Evolutionary conservation across 1,140 invertebrate species (phyloP), one percentile per base, ranked within the genome.

Genomic region (Hirudo medicinalis): DNA sequence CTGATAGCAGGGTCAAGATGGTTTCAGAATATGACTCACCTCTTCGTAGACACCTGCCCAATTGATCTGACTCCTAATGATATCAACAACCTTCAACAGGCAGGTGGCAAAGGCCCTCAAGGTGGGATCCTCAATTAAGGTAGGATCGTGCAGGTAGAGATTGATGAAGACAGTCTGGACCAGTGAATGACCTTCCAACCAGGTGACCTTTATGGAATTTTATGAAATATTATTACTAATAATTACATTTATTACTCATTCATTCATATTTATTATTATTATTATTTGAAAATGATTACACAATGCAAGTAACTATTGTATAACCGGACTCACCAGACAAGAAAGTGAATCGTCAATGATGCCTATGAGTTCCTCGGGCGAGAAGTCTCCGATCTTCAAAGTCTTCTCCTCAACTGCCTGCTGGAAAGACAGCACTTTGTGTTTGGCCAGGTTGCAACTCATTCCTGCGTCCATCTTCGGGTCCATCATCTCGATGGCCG

Each of bases 401-500:
- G 49, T 53, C 78, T 76, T 80, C 82, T 91, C 89, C 78, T 88
- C 86, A 27, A 94, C 87, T 73, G 91, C 89, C 78, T 92, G 88
- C 76, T 90, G 87, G 79, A 97, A 92, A 70, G 88, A 92, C n/a
- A 92, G 86, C 53, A 91, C 88, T 80, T 91, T 80, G 88, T 77
- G 89, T 87, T 79, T 79, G 73, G 77, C 79, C 76, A 78, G 85
- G 82, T 97, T 96, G 79, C 92, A 95, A 75, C 93, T 81, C 93
- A 98, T 97, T 29, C 94, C 94, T 57, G 93, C 93, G 86, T 98
- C 95, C 95, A 98, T 98, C 86, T 98, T 98, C 0, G 94, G 93
- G 83, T 98, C 94, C 94, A 97, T 97, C 91, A 98, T 96, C 82
- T 97, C 95, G 79, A 98, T 97, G 0, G 95, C 95, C 15, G 93